Evolutionary conservation across 2,797 vertebrate genomes (phyloP).

Genomic region (Tokudaia tokunoshimensis): DNA sequence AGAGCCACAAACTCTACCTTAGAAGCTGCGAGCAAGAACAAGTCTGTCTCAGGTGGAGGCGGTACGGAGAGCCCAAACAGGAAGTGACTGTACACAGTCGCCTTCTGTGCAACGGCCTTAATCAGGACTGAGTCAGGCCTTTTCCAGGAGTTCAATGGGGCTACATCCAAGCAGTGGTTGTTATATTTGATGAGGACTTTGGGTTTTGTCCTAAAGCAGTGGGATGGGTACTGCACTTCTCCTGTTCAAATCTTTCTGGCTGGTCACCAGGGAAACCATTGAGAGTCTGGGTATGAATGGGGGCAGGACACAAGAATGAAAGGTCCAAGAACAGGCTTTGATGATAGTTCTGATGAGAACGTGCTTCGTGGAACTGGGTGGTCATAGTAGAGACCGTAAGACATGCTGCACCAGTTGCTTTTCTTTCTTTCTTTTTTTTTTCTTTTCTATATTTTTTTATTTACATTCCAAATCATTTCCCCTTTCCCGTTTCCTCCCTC

Average conservation of each 20-base stretch:
- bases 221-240: no score
- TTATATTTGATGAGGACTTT: neutral
- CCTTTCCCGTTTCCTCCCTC: no score
- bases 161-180: neutral
- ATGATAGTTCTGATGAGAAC: neutral
- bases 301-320: neutral
- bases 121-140: neutral
- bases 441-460: no score
- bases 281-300: neutral
- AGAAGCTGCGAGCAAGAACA: neutral
- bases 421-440: no score
- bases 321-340: neutral
- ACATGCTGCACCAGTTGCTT: neutral
- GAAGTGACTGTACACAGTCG: neutral
- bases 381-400: neutral
- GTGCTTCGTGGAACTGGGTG: neutral
- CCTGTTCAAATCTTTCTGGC: neutral
- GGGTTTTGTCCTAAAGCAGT: neutral
- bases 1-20: neutral
- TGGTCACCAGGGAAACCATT: neutral
- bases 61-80: neutral
- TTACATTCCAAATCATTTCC: no score
- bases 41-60: neutral
- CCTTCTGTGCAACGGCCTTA: accelerated
- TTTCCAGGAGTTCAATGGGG: neutral